Evolutionary conservation across 2,888 invertebrate genomes (phyloP).

Genomic region (Eutolmus rufibarbis): DNA sequence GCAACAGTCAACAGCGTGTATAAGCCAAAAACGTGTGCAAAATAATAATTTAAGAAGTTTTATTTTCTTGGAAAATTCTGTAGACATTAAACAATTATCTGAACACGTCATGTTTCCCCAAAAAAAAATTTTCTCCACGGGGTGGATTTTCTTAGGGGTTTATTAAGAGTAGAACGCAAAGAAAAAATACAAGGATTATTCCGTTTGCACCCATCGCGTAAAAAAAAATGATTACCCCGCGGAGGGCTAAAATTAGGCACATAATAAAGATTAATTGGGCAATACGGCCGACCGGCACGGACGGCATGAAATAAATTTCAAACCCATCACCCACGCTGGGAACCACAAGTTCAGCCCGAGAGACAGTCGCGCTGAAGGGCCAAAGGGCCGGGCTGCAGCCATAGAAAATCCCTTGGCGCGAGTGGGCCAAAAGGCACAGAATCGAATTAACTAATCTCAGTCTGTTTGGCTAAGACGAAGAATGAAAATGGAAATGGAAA

Average conservation of each 20-base stretch:
- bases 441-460: slow-evolving; percentile 4
- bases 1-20: background rate
- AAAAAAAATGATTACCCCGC: background rate
- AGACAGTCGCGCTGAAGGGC: background rate
- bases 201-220: background rate
- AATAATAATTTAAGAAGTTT: background rate
- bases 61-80: background rate
- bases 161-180: background rate
- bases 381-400: background rate
- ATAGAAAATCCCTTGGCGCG: background rate
- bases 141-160: background rate
- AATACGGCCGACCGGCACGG: background rate
- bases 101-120: background rate
- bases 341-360: background rate
- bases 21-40: background rate
- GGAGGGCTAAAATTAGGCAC: background rate
- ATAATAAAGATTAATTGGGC: background rate
- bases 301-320: background rate
- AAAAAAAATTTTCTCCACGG: background rate
- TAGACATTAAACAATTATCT: background rate
- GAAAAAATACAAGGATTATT: background rate
- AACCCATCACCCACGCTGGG: background rate
- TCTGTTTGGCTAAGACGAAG: background rate
- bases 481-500: background rate
- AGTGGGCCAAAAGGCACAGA: background rate